A percentile compares a stretch with the other conserved stretches of the same genome.
phyloP scores from a whole-genome alignment of 2,797 vertebrate genomes.

The Mormyrops attenuatus region DNA sequence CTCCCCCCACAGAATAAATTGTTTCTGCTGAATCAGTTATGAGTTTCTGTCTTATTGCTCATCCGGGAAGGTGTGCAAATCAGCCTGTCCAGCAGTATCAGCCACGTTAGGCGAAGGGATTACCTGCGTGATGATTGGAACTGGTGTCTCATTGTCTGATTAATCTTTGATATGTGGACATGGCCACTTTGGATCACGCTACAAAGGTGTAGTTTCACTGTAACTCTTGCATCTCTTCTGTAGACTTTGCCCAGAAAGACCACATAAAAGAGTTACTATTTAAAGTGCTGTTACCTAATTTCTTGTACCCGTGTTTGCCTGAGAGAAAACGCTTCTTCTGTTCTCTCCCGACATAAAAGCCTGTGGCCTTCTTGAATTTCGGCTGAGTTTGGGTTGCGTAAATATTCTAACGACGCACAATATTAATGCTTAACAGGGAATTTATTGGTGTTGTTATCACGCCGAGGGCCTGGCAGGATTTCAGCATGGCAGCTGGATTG shows the following conservation, averaged over 20 bases:
- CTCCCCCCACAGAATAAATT: neutral
- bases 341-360: neutral
- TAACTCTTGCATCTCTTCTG: neutral
- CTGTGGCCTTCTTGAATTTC: neutral
- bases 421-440: neutral
- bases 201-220: neutral
- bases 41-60: neutral
- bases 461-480: neutral
- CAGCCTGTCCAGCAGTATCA: neutral
- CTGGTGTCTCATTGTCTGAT: neutral
- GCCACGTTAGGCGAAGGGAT: neutral
- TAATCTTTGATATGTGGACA: constrained; percentile 11
- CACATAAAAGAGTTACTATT: constrained; percentile 10
- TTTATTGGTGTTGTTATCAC: neutral
- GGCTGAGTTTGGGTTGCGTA: neutral
- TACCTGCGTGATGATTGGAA: neutral
- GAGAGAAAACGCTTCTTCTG: neutral
- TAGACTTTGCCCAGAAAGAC: constrained; percentile 11
- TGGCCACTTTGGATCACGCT: neutral
- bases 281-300: neutral
- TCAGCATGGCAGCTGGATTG: neutral
- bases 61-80: neutral
- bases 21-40: neutral
- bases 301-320: neutral
- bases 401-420: neutral